A percentile compares a stretch with the other conserved stretches of the same genome.
Evolutionary conservation across 2,113 vertebrate genomes (phyloP).

Genomic region (Nipponia nippon): DNA sequence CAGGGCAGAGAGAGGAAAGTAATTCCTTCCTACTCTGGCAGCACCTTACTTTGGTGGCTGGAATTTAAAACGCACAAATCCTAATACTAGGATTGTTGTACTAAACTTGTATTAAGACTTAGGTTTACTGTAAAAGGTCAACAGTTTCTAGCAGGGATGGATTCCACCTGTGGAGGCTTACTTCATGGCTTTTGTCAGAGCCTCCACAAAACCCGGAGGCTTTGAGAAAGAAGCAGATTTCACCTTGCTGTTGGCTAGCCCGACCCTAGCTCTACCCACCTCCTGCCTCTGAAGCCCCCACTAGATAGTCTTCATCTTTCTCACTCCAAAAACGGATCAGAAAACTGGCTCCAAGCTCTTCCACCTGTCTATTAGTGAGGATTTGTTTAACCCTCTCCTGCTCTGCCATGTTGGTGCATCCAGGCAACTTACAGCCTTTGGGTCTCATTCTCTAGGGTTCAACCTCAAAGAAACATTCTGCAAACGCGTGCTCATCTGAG

Average conservation of each 20-base stretch:
- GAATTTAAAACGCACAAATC: not conserved
- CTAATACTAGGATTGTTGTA: not conserved
- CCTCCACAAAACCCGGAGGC: not conserved
- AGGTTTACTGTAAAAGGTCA: not conserved
- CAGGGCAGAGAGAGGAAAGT: not conserved
- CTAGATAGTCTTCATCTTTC: not conserved
- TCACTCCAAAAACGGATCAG: not conserved
- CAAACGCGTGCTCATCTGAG: not conserved
- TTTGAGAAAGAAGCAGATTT: not conserved
- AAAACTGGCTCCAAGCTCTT: not conserved
- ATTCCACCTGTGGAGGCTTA: not conserved
- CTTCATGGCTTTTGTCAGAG: not conserved
- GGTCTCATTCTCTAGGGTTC: not conserved
- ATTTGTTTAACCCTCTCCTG: not conserved
- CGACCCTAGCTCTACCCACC: not conserved
- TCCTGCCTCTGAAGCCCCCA: not conserved
- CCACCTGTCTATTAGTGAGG: not conserved
- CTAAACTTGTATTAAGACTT: not conserved
- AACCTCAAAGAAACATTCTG: not conserved
- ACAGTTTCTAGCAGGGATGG: not conserved
- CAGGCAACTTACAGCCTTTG: not conserved
- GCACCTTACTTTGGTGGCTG: not conserved
- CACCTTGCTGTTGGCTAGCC: rapidly evolving
- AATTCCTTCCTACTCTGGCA: not conserved
- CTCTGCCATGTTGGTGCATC: not conserved